These are phyloP conservation scores for Guaruba guarouba DNA, from an alignment of 2,113 vertebrate species.

Conservation along the genomic window DNA sequence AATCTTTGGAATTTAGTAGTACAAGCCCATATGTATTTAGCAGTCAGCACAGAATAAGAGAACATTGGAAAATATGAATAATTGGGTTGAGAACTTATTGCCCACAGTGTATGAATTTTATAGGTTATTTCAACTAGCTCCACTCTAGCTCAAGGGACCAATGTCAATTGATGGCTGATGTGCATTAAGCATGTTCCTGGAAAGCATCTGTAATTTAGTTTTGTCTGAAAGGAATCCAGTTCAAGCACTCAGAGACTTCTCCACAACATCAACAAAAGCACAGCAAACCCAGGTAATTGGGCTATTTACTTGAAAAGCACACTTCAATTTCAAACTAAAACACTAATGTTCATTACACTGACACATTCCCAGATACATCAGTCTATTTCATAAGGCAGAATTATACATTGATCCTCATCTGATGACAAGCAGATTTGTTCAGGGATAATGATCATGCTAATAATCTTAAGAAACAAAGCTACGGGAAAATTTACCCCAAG, in stretches of 20 bases:
- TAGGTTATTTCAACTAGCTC: background rate
- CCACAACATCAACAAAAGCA: background rate
- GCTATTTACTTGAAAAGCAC: background rate
- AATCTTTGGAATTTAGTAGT: background rate
- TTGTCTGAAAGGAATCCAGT: background rate
- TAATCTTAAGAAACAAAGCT: background rate
- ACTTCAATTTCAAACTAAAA: background rate
- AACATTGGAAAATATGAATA: background rate
- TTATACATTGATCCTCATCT: background rate
- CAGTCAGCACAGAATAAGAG: background rate
- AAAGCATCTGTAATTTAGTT: background rate
- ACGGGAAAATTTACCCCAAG: rapidly evolving
- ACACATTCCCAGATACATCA: background rate
- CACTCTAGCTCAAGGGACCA: background rate
- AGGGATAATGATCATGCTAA: background rate
- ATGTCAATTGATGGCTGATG: background rate
- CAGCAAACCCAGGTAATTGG: background rate
- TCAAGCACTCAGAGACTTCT: background rate
- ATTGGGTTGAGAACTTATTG: background rate
- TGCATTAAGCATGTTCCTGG: background rate
- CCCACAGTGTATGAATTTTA: background rate
- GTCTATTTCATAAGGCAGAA: background rate
- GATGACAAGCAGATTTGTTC: background rate
- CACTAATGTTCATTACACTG: background rate
- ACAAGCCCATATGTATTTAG: background rate